These are phyloP conservation scores for Tachina fera DNA, from an alignment of 2,888 invertebrate species.

Conservation along the genomic window DNA sequence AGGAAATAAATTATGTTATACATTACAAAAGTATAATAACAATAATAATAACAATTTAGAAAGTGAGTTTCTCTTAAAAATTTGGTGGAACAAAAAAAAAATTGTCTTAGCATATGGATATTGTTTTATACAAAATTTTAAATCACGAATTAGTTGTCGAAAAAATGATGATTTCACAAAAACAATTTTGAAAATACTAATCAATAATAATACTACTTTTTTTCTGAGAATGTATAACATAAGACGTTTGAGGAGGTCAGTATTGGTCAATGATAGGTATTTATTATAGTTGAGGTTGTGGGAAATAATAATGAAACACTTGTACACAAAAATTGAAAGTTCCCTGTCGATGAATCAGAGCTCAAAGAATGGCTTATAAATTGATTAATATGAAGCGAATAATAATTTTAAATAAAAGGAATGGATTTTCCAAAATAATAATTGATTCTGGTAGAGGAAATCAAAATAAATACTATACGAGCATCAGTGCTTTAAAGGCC, in stretches of 20 bases:
- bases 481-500: too few relatives aligned
- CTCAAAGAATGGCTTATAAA: too few relatives aligned
- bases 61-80: conserved; percentile 46
- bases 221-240: conserved; percentile 51
- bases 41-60: conserved; percentile 53
- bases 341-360: not conserved
- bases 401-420: too few relatives aligned
- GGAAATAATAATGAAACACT: not conserved
- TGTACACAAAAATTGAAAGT: too few relatives aligned
- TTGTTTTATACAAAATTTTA: conserved; percentile 20
- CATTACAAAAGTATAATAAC: conserved; percentile 23
- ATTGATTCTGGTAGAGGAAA: too few relatives aligned
- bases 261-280: conserved; percentile 3
- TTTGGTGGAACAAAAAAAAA: conserved; percentile 10
- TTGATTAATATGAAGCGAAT: too few relatives aligned
- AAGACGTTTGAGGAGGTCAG: conserved; percentile 32
- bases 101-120: not conserved
- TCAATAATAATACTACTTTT: conserved; percentile 34
- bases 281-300: conserved; percentile 8
- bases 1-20: conserved; percentile 56
- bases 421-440: too few relatives aligned
- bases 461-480: too few relatives aligned
- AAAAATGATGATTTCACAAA: conserved; percentile 43
- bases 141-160: conserved; percentile 67
- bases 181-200: conserved; percentile 6